Base-by-base conservation (phyloP, 2,113 vertebrate genomes). In the Prietella phreatophila region DNA sequence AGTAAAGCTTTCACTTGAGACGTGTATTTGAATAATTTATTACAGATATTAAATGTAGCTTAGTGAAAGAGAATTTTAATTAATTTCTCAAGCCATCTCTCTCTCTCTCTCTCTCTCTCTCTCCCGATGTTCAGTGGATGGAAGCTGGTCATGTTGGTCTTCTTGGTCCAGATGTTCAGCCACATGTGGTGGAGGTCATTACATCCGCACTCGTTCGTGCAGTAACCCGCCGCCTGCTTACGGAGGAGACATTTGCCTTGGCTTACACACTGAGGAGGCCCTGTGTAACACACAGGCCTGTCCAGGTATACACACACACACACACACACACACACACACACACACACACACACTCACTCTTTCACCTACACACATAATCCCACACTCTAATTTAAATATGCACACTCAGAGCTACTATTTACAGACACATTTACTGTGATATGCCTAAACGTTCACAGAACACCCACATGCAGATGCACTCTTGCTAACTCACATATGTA, bases 131-230 rank as follows among this genome's bases (percentile, higher is more conserved):
- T 79, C 90, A 99, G 98, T 99, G 96, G 97, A 99, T 13, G 98
- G 98, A 55, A 92, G 96, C 85, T 99, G 98, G 98, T 99, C 98
- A 0, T 99, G 98, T 92, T 99, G 98, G 98, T 97, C 98, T 0
- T 94, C 97, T 2, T 99, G 98, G 98, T 98, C 98, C 0, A 97
- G 97, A 91, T 99, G 98, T 91, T 99, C 98, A 0, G 97, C 98
- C 11, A 99, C 97, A 0, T 99, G 98, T 42, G 98, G 97, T 25
- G 97, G 98, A 25, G 98, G 98, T 27, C 98, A 99, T 92, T 98
- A 97, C 91, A 98, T 97, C 97, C 96, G 98, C 88, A 99, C 98
- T 0, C 96, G 98, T 25, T 97, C 96, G 0, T 99, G 98, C 94
- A 97, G 95, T 33, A 99, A 97, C 92, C 98, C 98, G 0, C 95